A percentile compares a stretch with the other conserved stretches of the same genome.
Evolutionary conservation across 2,888 invertebrate genomes (phyloP).

Genomic region (Drosophila meridionalis): DNA sequence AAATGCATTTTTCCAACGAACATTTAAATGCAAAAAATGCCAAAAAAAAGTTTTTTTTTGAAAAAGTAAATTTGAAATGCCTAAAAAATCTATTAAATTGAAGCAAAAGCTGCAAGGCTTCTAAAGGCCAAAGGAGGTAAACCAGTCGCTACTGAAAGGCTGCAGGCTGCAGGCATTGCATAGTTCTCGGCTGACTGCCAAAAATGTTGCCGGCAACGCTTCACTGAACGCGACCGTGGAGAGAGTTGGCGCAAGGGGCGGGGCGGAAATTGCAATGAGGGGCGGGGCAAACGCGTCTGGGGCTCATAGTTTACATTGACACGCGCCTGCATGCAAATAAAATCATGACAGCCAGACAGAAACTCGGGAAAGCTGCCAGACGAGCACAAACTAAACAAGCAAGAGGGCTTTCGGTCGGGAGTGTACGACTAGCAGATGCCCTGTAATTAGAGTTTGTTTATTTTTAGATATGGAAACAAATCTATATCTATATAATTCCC

Average conservation of each 20-base stretch:
- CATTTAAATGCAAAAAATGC: constrained; percentile 30
- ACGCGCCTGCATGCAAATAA: constrained; percentile 66
- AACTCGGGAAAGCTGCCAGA: constrained; percentile 46
- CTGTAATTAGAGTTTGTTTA: background rate
- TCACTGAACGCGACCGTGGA: constrained; percentile 38
- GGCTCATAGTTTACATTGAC: constrained; percentile 59
- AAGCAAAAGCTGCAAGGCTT: constrained; percentile 9
- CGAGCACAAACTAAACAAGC: constrained; percentile 2
- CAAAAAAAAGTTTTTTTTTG: background rate
- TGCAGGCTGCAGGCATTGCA: constrained; percentile 51
- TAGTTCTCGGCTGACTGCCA: constrained; percentile 63
- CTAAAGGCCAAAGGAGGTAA: constrained; percentile 4
- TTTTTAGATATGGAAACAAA: background rate
- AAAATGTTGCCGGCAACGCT: constrained; percentile 67
- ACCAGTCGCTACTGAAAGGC: constrained; percentile 34
- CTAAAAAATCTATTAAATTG: constrained; percentile 45
- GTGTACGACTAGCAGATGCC: background rate
- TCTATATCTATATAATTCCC: background rate
- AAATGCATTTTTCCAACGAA: constrained; percentile 40
- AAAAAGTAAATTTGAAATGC: constrained; percentile 23
- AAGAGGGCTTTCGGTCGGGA: background rate
- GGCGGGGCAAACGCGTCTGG: constrained; percentile 41
- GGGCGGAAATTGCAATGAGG: constrained; percentile 3
- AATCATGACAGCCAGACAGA: constrained; percentile 65
- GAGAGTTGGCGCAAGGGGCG: background rate